Evolutionary conservation across 2,888 invertebrate genomes (phyloP), one percentile per base, ranked within the genome.

Genomic region (Mythimna loreyi): DNA sequence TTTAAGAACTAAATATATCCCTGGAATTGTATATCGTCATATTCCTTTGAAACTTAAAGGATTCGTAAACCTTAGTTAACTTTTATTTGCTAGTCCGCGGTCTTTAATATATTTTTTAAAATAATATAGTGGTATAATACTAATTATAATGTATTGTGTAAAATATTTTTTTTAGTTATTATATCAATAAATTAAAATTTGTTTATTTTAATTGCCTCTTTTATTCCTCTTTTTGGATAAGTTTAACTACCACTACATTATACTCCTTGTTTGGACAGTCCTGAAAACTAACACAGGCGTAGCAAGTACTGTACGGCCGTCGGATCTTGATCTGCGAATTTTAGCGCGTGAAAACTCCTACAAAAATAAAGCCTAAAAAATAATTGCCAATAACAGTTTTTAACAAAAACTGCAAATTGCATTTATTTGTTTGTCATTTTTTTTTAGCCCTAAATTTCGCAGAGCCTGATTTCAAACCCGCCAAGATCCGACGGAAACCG

Each of bases 141-240:
- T 96, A 96, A 96, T 94, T 94, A 93, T 94, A 94, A 94, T 94
- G 94, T 95, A 94, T 93, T 94, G 93, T 96, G 95, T 94, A 95
- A 94, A 94, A 94, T 93, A 94, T 94, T 94, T 94, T 94, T 94
- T 94, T 94, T 93, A 91, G 91, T 94, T 93, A 93, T 94, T 94
- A 93, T 93, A 95, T 94, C 95, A 95, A 95, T 96, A 95, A 95
- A 95, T 95, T 95, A 94, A 95, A 95, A 94, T 95, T 96, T 96
- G 95, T 95, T 96, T 95, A 96, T 94, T 96, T 96, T 92, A 93
- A 78, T 85, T 85, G 86, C 80, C 87, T 80, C 88, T 92, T 92
- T 92, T 89, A 89, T 92, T 92, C 86, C 61, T 63, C 68, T 71
- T 56, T 71, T 78, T 53, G 52, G 19, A 16, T 1, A 21, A 43